Percentiles rank a stretch among this genome's conserved stretches.
Evolutionary conservation across 2,797 vertebrate species (phyloP).

Genomic region (Syngnathus rostellatus): DNA sequence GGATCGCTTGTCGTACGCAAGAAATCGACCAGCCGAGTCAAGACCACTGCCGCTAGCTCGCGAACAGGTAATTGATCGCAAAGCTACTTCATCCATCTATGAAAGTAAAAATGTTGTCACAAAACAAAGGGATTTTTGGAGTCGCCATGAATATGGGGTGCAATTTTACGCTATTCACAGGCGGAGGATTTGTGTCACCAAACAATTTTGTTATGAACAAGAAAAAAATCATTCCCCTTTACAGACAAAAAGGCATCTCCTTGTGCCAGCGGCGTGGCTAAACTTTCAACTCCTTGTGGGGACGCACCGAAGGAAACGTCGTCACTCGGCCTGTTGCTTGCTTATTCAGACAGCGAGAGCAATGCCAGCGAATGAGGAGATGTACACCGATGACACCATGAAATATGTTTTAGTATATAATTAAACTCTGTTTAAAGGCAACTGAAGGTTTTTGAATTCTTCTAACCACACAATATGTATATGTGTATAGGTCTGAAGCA

Average conservation of each 20-base stretch:
- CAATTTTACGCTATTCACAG: too few species aligned
- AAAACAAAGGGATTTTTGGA: neutral
- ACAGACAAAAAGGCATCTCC: conserved; percentile 39
- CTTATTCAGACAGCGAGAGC: conserved; percentile 82
- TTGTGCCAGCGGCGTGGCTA: conserved; percentile 1
- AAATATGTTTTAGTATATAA: neutral
- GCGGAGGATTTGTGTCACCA: neutral
- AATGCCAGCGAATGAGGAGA: conserved; percentile 62
- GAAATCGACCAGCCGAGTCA: conserved; percentile 47
- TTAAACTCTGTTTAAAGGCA: neutral
- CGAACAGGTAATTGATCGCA: conserved; percentile 21
- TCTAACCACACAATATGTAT: neutral
- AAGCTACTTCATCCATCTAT: neutral
- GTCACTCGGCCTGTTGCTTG: conserved; percentile 81
- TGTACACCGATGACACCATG: neutral
- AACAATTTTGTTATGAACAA: neutral
- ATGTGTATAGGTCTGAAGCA: neutral
- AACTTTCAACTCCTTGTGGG: conserved; percentile 16
- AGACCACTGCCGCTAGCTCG: conserved; percentile 19
- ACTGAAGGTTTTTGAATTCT: neutral
- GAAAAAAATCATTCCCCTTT: neutral
- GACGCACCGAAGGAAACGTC: conserved; percentile 62
- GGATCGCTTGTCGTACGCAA: conserved; percentile 74
- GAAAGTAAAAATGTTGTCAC: neutral
- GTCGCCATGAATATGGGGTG: too few species aligned